Conservation (phyloP, 2,113 vertebrate species). For the Varanus salvator region DNA sequence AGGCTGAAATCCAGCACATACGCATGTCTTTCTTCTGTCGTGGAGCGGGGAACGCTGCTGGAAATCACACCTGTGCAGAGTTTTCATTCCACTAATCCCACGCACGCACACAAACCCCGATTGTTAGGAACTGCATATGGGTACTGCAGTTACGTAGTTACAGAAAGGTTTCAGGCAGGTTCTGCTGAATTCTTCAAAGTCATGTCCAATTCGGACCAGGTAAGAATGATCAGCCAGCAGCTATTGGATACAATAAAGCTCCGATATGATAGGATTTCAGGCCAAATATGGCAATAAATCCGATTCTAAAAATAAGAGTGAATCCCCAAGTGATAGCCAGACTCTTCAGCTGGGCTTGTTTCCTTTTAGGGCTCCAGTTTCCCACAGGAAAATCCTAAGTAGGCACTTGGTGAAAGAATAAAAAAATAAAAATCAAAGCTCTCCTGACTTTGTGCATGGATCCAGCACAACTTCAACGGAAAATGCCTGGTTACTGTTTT, state of each 20-base stretch:
- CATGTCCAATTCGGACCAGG: constrained; percentile 25
- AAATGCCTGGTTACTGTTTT: constrained; percentile 36
- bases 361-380: constrained; percentile 87
- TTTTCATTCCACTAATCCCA: not conserved
- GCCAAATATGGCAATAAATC: constrained; percentile 88
- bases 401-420: constrained; percentile 71
- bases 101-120: accelerated
- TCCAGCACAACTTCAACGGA: constrained; percentile 35
- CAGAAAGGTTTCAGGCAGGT: constrained; percentile 1
- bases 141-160: not conserved
- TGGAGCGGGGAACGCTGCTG: not conserved
- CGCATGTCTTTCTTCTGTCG: not conserved
- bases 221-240: constrained; percentile 45
- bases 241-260: constrained; percentile 71
- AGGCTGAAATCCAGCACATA: not conserved
- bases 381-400: constrained; percentile 87
- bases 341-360: constrained; percentile 72
- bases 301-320: constrained; percentile 82
- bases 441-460: constrained; percentile 65
- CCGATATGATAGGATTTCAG: constrained; percentile 72
- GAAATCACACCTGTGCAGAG: not conserved
- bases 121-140: not conserved
- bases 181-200: not conserved
- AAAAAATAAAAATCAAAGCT: constrained; percentile 28
- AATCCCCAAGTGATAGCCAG: constrained; percentile 81